A percentile compares a stretch with the other conserved stretches of the same genome.
These are phyloP conservation scores for Lochmaea capreae DNA, from an alignment of 2,888 invertebrate genomes.

Conservation along the genomic window DNA sequence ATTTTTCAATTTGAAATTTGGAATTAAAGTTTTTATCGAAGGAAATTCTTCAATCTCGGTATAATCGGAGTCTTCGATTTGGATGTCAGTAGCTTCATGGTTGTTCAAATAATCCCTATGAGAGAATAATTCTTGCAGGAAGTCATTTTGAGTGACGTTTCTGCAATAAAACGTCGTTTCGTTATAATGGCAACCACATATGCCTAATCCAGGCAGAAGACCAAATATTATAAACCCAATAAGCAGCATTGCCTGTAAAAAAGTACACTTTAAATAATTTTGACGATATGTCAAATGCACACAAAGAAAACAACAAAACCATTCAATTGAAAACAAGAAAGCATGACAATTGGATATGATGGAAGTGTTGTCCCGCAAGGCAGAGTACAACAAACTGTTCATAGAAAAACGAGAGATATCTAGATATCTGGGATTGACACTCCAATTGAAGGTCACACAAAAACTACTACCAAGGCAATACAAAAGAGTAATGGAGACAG, in stretches of 20 bases:
- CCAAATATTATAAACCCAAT: background rate
- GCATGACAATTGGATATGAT: too few relatives aligned
- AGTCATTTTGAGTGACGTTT: background rate
- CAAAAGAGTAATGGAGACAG: too few relatives aligned
- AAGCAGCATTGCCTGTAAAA: background rate
- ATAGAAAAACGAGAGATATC: too few relatives aligned
- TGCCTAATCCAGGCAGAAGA: background rate
- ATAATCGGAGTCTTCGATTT: slow-evolving; percentile 2
- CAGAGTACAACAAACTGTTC: too few relatives aligned
- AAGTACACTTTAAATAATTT: too few relatives aligned
- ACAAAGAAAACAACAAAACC: too few relatives aligned
- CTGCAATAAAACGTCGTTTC: background rate
- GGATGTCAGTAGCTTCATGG: background rate
- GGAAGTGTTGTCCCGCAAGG: too few relatives aligned
- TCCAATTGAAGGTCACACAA: too few relatives aligned
- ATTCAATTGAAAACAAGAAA: too few relatives aligned
- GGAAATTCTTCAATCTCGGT: background rate
- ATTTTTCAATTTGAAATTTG: background rate
- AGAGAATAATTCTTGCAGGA: background rate
- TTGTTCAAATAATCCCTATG: background rate
- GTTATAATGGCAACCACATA: background rate
- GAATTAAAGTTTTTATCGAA: background rate
- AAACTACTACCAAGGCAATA: too few relatives aligned
- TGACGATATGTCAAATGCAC: too few relatives aligned
- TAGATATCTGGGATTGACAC: too few relatives aligned